These are phyloP conservation scores for Adelphocoris suturalis DNA, from an alignment of 2,888 invertebrate species.

Conservation along the genomic window DNA sequence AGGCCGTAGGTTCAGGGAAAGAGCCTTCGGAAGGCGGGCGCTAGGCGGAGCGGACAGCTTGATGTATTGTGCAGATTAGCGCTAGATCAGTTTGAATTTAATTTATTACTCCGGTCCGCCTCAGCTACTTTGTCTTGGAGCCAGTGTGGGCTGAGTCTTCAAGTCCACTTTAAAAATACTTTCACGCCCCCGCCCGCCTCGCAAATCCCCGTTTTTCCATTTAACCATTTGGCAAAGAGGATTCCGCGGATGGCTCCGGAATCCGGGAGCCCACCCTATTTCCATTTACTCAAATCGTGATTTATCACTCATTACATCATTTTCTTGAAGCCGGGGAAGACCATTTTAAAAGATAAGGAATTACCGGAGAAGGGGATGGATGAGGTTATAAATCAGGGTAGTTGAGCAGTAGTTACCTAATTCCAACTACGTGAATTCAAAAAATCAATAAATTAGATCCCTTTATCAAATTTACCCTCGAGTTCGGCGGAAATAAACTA, in stretches of 20 bases:
- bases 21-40: background rate
- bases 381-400: no score
- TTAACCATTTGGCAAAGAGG: constrained; percentile 17
- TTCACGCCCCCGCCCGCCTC: background rate
- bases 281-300: background rate
- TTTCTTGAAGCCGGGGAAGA: background rate
- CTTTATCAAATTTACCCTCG: no score
- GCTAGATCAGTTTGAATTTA: constrained; percentile 67
- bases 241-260: background rate
- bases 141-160: constrained; percentile 38
- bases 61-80: constrained; percentile 65
- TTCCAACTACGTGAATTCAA: no score
- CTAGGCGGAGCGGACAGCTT: constrained; percentile 59
- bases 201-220: background rate
- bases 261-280: background rate
- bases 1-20: background rate
- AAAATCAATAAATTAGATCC: no score
- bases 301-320: constrained; percentile 17
- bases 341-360: no score
- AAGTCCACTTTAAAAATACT: constrained; percentile 42
- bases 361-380: no score
- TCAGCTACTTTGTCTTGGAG: constrained; percentile 57
- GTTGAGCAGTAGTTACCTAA: no score
- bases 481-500: no score
- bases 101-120: constrained; percentile 57